Conservation (phyloP, 92 coral and sea anemone genomes). For the Phenganax stokvisi region DNA sequence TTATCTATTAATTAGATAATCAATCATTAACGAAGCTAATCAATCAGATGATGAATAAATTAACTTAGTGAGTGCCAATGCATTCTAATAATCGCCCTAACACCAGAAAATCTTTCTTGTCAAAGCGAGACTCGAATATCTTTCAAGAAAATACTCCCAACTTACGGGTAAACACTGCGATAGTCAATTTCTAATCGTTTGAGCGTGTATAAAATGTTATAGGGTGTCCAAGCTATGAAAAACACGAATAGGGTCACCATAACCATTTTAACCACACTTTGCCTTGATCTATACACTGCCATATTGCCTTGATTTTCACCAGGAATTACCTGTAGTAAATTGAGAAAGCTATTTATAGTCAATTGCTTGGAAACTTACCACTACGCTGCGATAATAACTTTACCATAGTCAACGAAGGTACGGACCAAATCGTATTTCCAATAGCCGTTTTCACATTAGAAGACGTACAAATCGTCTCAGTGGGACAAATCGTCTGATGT, state of each 20-base stretch:
- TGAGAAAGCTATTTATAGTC: neutral
- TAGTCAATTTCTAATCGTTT: constrained; percentile 25
- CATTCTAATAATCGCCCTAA: too few species aligned
- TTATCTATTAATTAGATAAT: too few species aligned
- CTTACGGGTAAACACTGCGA: constrained; percentile 28
- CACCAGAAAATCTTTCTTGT: too few species aligned
- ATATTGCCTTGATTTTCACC: constrained; percentile 20
- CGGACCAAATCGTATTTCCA: too few species aligned
- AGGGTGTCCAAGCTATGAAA: constrained; percentile 30
- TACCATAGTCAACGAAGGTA: too few species aligned
- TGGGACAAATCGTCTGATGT: neutral
- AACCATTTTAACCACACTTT: constrained; percentile 32
- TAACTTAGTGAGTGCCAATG: too few species aligned
- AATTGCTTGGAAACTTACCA: too few species aligned
- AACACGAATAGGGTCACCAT: constrained; percentile 10
- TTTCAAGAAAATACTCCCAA: neutral
- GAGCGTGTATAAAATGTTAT: constrained; percentile 16
- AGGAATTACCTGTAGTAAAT: neutral
- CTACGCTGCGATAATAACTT: too few species aligned
- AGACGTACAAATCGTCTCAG: too few species aligned
- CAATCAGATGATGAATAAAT: too few species aligned
- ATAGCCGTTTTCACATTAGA: too few species aligned
- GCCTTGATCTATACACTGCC: constrained; percentile 16
- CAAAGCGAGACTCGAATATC: neutral
- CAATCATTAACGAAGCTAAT: too few species aligned